phyloP scores from a whole-genome alignment of 2,797 vertebrate genomes.

The Malacoctenus gilli region DNA sequence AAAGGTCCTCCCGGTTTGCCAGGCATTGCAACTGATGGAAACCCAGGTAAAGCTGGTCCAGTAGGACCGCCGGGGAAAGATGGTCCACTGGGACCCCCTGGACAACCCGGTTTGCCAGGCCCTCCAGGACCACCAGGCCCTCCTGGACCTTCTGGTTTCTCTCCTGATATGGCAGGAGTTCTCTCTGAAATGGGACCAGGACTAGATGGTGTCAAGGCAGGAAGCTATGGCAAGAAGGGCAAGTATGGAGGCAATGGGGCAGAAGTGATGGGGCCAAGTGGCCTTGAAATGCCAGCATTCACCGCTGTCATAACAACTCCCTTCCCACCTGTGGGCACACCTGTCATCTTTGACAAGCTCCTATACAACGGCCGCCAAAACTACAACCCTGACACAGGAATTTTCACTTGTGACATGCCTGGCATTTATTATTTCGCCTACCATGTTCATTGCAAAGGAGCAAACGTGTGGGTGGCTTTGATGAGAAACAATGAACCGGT shows the following conservation, averaged over 20 bases:
- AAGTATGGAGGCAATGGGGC: conserved; percentile 80
- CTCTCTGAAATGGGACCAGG: conserved; percentile 87
- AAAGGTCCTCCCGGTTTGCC: conserved; percentile 85
- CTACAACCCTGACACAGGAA: conserved; percentile 93
- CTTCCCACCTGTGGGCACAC: conserved; percentile 91
- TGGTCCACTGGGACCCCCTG: conserved; percentile 85
- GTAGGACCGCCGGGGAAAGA: conserved; percentile 89
- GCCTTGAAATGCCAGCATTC: conserved; percentile 95
- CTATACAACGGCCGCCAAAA: conserved; percentile 97
- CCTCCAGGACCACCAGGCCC: conserved; percentile 91
- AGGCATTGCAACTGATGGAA: conserved; percentile 86
- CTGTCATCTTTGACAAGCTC: conserved; percentile 94
- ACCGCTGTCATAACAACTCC: conserved; percentile 90
- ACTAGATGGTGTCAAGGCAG: conserved; percentile 88
- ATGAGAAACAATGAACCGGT: conserved; percentile 96
- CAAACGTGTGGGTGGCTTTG: conserved; percentile 95
- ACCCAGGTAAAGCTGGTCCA: conserved; percentile 84
- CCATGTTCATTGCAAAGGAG: conserved; percentile 96
- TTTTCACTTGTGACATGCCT: conserved; percentile 96
- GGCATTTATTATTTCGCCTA: conserved; percentile 98
- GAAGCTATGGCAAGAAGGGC: conserved; percentile 87
- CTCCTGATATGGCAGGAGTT: conserved; percentile 88
- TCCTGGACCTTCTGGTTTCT: conserved; percentile 82
- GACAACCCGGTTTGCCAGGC: conserved; percentile 88
- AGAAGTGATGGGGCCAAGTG: conserved; percentile 77